A percentile compares a stretch with the other conserved stretches of the same genome.
phyloP scores from a whole-genome alignment of 2,888 invertebrate genomes.

The Stenolophus ochropezus region DNA sequence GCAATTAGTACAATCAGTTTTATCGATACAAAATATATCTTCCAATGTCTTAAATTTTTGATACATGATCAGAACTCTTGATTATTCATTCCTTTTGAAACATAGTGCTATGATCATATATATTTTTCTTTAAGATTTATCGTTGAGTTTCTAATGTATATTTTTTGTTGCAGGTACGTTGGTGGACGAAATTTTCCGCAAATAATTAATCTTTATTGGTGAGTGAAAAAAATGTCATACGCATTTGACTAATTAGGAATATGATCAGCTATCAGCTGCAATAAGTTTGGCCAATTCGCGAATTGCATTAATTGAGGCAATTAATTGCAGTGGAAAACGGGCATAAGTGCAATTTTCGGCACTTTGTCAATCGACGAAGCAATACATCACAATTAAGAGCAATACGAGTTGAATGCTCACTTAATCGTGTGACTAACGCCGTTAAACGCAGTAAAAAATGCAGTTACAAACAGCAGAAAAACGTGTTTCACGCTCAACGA shows the following conservation, averaged over 20 bases:
- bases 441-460: constrained; percentile 23
- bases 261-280: constrained; percentile 35
- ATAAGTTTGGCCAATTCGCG: constrained; percentile 2
- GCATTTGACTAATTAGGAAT: no score
- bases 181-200: neutral
- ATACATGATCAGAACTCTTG: no score
- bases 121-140: no score
- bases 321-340: constrained; percentile 1
- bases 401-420: constrained; percentile 20
- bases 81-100: no score
- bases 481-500: constrained; percentile 5
- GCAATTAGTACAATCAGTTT: no score
- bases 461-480: constrained; percentile 10
- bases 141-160: neutral
- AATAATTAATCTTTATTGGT: neutral
- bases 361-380: neutral
- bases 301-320: constrained; percentile 19
- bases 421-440: constrained; percentile 22
- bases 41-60: no score
- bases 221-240: neutral
- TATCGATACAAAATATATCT: no score
- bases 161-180: constrained; percentile 38
- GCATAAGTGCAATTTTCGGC: constrained; percentile 30
- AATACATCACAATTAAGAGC: constrained; percentile 28
- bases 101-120: no score